Evolutionary conservation across 2,888 invertebrate species (phyloP), one percentile per base, ranked within the genome.

Genomic region (Xestia sexstrigata): DNA sequence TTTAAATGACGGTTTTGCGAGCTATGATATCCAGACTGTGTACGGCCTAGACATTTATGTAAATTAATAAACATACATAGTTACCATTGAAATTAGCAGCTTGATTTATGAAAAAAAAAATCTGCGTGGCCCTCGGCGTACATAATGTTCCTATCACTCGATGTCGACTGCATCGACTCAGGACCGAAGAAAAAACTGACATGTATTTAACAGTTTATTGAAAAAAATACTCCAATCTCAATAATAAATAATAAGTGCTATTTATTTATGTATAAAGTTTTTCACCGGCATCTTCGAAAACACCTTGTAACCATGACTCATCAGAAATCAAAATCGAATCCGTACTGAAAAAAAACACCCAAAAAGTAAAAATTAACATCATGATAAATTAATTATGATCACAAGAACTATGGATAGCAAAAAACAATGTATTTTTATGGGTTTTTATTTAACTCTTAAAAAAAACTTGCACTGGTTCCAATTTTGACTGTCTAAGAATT

Each of bases 251-350:
- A 49, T 23, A 55, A 30, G 15, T 45, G n/a, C 15, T 35, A 17
- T 65, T 20, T n/a, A n/a, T 58, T 30, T 20, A 60, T 20, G 20
- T 1, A 20, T 49, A 35, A 60, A 62, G 42, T 30, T 23, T 55
- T 52, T 11, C 35, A 68, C 39, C 20, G 30, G 49, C 62, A 60
- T 73, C 42, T 26, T 35, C 3, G 9, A 49, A 79, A 70, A 9
- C 5, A 30, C 35, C 30, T 69, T 11, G 65, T 62, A 66, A 80
- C 8, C 35, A 45, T 78, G 74, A 79, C 45, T 68, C 26, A 11
- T 90, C 86, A 92, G 71, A 92, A 89, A 49, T 92, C 89, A 23
- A 93, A 81, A 76, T 92, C 89, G 39, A 93, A 89, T 20, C 91
- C 94, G 70, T 89, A 89, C 93, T 93, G 92, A 68, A 93, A 93